Evolutionary conservation across 1,140 invertebrate genomes (phyloP).

Genomic region (Eupristina koningsbergeri): DNA sequence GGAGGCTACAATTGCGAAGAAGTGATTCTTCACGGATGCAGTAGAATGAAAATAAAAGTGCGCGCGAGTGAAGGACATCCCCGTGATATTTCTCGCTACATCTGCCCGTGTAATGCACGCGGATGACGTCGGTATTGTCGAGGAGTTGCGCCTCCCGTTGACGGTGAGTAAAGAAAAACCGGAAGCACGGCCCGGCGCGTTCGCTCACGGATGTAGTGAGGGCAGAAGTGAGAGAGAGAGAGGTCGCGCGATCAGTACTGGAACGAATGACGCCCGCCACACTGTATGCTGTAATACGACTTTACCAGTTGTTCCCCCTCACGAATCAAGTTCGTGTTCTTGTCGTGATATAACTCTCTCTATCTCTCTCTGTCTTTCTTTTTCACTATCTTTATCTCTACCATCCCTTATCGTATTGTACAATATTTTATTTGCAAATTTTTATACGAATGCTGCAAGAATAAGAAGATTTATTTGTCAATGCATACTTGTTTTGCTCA

Average conservation of each 20-base stretch:
- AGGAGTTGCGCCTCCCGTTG: constrained; percentile 43
- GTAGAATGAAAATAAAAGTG: constrained; percentile 43
- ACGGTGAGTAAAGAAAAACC: constrained; percentile 59
- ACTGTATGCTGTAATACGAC: constrained; percentile 37
- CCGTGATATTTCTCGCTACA: constrained; percentile 32
- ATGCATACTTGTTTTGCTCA: neutral
- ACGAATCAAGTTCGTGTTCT: constrained; percentile 38
- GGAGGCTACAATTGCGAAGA: neutral
- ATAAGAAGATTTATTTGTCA: neutral
- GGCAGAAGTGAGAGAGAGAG: constrained; percentile 45
- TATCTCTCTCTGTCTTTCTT: too few species aligned
- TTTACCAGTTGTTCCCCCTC: constrained; percentile 20
- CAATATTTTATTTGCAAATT: neutral
- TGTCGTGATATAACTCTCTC: constrained; percentile 13
- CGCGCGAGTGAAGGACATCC: constrained; percentile 51
- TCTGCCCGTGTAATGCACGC: constrained; percentile 36
- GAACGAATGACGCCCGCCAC: constrained; percentile 54
- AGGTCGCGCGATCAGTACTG: constrained; percentile 54
- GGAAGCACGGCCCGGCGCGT: constrained; percentile 64
- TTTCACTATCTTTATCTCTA: neutral
- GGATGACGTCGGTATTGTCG: neutral
- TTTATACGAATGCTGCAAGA: neutral
- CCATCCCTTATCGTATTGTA: neutral
- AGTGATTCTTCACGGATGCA: constrained; percentile 47
- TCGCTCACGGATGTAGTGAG: constrained; percentile 60